Conservation (phyloP, 2,888 invertebrate species). For the Gerosis bhagava region DNA sequence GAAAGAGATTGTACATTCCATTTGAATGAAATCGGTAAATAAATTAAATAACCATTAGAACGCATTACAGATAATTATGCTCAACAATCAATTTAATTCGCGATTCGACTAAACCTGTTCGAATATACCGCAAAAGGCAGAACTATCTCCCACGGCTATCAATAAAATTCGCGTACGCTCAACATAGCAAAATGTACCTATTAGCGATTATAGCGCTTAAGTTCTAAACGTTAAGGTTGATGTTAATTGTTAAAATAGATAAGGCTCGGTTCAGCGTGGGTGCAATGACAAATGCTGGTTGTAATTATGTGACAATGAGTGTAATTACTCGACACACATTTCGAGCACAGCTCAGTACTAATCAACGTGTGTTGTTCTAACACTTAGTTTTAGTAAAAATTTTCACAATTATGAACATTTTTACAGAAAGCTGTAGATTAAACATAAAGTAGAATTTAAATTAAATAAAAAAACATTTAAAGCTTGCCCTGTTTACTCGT, state of each 20-base stretch:
- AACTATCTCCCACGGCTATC: conserved; percentile 24
- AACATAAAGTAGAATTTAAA: too few species aligned
- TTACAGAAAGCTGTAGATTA: too few species aligned
- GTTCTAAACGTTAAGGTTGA: conserved; percentile 1
- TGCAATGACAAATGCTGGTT: conserved; percentile 69
- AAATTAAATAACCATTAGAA: conserved; percentile 24
- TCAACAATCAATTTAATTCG: conserved; percentile 27
- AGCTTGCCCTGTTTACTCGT: too few species aligned
- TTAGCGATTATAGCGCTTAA: background rate
- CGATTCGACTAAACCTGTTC: conserved; percentile 14
- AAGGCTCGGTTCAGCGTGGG: conserved; percentile 35
- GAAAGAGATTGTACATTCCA: conserved; percentile 23
- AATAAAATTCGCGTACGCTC: conserved; percentile 18
- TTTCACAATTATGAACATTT: too few species aligned
- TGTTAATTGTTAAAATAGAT: conserved; percentile 1
- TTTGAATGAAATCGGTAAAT: conserved; percentile 14
- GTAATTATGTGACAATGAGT: conserved; percentile 77
- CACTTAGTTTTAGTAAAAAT: too few species aligned
- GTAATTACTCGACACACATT: conserved; percentile 55
- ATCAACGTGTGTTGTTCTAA: conserved; percentile 56
- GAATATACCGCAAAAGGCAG: conserved; percentile 16
- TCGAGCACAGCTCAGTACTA: conserved; percentile 43
- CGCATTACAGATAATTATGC: conserved; percentile 24
- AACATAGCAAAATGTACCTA: conserved; percentile 1
- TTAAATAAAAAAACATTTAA: too few species aligned